phyloP scores from a whole-genome alignment of 1,140 invertebrate species.

The Akabosia matsudoensis region DNA sequence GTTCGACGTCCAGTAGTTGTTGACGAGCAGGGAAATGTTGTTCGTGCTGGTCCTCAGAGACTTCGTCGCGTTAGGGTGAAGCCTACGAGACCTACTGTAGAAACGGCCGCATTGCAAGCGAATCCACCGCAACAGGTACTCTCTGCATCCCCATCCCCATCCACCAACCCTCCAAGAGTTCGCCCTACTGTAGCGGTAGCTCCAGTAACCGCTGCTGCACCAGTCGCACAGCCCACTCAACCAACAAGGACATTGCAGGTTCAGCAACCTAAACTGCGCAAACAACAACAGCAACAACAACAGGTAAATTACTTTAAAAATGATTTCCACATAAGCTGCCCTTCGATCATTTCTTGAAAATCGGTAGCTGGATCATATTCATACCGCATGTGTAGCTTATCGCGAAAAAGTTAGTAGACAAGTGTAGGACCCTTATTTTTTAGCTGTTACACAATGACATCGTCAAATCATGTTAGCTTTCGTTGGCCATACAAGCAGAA shows the following conservation, averaged over 20 bases:
- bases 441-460: too few relatives aligned
- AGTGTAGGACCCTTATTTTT: too few relatives aligned
- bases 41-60: slow-evolving; percentile 25
- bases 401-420: too few relatives aligned
- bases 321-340: background rate
- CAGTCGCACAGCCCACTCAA: background rate
- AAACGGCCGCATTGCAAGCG: background rate
- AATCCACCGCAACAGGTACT: slow-evolving; percentile 3
- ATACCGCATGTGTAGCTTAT: too few relatives aligned
- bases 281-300: background rate
- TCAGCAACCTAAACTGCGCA: background rate
- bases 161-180: background rate
- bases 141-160: background rate
- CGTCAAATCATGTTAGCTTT: too few relatives aligned
- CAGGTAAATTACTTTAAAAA: background rate
- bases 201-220: background rate
- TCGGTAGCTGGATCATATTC: too few relatives aligned
- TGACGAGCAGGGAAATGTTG: slow-evolving; percentile 37
- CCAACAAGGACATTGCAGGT: background rate
- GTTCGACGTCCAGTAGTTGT: slow-evolving; percentile 40
- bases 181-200: background rate
- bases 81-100: slow-evolving; percentile 4
- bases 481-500: too few relatives aligned
- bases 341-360: background rate
- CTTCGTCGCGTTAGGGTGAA: slow-evolving; percentile 43